Conservation (phyloP, 2,888 invertebrate genomes). For the Athalia rosae region DNA sequence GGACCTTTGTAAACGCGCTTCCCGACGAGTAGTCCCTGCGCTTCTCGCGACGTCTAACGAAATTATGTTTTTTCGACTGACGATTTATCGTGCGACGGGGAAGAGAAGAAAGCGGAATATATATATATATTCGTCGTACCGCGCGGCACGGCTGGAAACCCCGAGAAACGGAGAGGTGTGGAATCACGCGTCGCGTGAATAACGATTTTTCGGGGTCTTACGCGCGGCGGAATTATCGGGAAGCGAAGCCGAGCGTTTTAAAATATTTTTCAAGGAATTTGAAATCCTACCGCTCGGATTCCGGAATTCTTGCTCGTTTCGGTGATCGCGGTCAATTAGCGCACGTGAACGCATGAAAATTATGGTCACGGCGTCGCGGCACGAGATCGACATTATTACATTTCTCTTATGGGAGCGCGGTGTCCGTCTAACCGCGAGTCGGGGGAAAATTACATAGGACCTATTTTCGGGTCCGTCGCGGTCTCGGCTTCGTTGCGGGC, state of each 20-base stretch:
- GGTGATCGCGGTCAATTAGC: slow-evolving; percentile 43
- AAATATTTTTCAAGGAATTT: slow-evolving; percentile 3
- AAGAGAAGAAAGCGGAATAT: too few species aligned
- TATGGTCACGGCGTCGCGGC: not conserved
- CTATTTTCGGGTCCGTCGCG: slow-evolving; percentile 29
- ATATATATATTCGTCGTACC: too few species aligned
- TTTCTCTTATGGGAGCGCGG: slow-evolving; percentile 23
- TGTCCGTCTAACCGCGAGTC: slow-evolving; percentile 42
- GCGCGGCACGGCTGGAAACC: too few species aligned
- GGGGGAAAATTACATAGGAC: slow-evolving; percentile 36
- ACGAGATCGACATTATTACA: slow-evolving; percentile 26
- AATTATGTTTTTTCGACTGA: not conserved
- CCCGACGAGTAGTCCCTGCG: not conserved
- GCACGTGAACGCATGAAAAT: slow-evolving; percentile 44
- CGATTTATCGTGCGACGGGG: too few species aligned
- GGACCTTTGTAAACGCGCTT: slow-evolving; percentile 14
- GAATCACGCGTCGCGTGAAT: too few species aligned
- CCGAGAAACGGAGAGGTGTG: too few species aligned
- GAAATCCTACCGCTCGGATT: too few species aligned
- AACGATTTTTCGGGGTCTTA: too few species aligned
- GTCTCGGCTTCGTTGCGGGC: slow-evolving; percentile 22
- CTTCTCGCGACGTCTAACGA: not conserved
- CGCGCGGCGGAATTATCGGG: too few species aligned
- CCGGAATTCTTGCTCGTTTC: slow-evolving; percentile 1
- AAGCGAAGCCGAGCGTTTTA: not conserved